phyloP scores from a whole-genome alignment of 2,113 vertebrate genomes.

The Nibea coibor region DNA sequence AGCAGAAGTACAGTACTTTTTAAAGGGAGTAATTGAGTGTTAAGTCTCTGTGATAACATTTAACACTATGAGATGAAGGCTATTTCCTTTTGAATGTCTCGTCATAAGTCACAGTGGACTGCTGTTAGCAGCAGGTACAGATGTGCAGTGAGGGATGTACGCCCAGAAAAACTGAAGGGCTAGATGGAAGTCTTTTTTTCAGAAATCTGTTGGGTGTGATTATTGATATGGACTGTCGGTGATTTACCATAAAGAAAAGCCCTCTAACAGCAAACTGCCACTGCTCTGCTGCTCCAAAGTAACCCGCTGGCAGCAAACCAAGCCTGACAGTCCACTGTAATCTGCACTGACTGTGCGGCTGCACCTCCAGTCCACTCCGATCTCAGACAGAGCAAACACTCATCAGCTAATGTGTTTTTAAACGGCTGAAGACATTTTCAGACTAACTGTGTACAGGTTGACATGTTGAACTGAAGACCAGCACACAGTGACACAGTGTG shows the following conservation, averaged over 20 bases:
- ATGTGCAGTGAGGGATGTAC: neutral
- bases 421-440: neutral
- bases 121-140: neutral
- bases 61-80: neutral
- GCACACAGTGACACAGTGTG: neutral
- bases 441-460: neutral
- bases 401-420: neutral
- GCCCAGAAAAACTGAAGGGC: constrained; percentile 2
- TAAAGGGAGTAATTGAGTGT: neutral
- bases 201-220: constrained; percentile 37
- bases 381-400: constrained; percentile 38
- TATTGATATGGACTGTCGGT: constrained; percentile 33
- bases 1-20: no score
- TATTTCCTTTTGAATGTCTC: neutral
- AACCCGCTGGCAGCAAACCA: constrained; percentile 54
- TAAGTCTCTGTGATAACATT: neutral
- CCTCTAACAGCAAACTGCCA: constrained; percentile 37
- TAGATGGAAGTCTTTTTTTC: neutral
- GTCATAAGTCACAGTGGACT: neutral
- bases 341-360: constrained; percentile 42
- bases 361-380: constrained; percentile 52
- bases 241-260: constrained; percentile 45
- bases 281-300: constrained; percentile 44
- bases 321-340: constrained; percentile 29
- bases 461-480: neutral